phyloP scores from a whole-genome alignment of 2,888 invertebrate genomes.

The Pollenia griseotomentosa region DNA sequence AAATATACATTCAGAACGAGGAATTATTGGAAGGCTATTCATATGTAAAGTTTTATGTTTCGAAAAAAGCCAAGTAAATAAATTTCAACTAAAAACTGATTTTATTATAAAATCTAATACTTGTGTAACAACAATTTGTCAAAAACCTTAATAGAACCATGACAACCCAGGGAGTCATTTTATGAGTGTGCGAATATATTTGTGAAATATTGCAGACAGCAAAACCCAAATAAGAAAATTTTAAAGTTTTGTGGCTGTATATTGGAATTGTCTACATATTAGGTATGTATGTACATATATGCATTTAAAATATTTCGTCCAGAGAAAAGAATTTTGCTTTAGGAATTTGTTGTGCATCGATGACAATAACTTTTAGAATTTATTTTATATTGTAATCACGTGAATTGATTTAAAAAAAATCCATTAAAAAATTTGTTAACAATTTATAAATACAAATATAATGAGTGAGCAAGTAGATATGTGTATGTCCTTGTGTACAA shows the following conservation, averaged over 20 bases:
- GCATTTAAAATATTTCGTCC: no score
- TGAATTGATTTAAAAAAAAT: slow-evolving; percentile 43
- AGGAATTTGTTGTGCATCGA: background rate
- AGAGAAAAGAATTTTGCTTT: no score
- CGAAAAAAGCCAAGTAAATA: slow-evolving; percentile 47
- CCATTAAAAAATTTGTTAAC: slow-evolving; percentile 54
- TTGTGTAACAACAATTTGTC: slow-evolving; percentile 44
- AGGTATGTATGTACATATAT: background rate
- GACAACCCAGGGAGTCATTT: slow-evolving; percentile 20
- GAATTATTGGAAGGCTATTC: slow-evolving; percentile 44
- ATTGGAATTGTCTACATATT: background rate
- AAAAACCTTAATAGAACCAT: slow-evolving; percentile 37
- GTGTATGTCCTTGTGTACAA: background rate
- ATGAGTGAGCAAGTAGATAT: background rate
- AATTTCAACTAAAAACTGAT: slow-evolving; percentile 48
- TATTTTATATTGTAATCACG: slow-evolving; percentile 30
- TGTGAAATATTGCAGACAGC: slow-evolving; percentile 10
- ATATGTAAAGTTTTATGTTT: slow-evolving; percentile 57
- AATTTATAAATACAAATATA: slow-evolving; percentile 28
- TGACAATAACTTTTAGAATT: slow-evolving; percentile 9
- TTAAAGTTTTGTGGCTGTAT: slow-evolving; percentile 23
- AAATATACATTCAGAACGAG: slow-evolving; percentile 1
- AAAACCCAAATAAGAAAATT: slow-evolving; percentile 26
- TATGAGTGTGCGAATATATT: slow-evolving; percentile 5
- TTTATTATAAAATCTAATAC: slow-evolving; percentile 48